These are phyloP conservation scores for Silurus aristotelis DNA, from an alignment of 2,797 vertebrate species.

Conservation along the genomic window DNA sequence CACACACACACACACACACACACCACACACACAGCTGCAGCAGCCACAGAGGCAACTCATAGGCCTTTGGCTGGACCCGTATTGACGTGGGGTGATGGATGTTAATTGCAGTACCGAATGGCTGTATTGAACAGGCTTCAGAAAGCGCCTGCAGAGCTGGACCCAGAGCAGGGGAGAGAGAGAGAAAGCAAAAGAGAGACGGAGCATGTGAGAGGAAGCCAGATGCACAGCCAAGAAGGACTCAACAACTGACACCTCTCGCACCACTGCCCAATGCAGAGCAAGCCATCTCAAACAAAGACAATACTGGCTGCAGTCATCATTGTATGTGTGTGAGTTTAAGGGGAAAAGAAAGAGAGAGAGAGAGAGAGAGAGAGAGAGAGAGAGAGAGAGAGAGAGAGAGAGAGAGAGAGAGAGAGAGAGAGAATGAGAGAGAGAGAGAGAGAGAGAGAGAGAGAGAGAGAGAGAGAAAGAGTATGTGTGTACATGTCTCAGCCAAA, in stretches of 20 bases:
- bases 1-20: conserved; percentile 24
- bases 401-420: conserved; percentile 17
- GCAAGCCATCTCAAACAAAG: conserved; percentile 58
- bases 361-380: conserved; percentile 24
- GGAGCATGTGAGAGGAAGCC: conserved; percentile 50
- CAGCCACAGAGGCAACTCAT: conserved; percentile 69
- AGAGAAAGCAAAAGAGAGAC: conserved; percentile 26
- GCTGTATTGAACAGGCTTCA: conserved; percentile 76
- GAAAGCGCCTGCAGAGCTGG: conserved; percentile 70
- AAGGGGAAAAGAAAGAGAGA: conserved; percentile 36
- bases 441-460: conserved; percentile 24
- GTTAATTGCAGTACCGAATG: conserved; percentile 82
- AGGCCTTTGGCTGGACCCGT: conserved; percentile 75
- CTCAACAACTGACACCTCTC: conserved; percentile 59
- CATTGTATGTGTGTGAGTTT: conserved; percentile 49
- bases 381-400: conserved; percentile 19
- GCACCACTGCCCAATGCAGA: conserved; percentile 48
- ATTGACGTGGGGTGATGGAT: conserved; percentile 80
- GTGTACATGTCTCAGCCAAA: conserved; percentile 55
- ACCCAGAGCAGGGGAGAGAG: conserved; percentile 52
- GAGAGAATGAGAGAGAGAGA: conserved; percentile 18
- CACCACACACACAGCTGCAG: conserved; percentile 34
- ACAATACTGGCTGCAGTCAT: conserved; percentile 47
- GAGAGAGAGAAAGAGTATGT: conserved; percentile 20
- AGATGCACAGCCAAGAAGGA: conserved; percentile 58